phyloP scores from a whole-genome alignment of 2,888 invertebrate species.

The Heliconius ethilla region DNA sequence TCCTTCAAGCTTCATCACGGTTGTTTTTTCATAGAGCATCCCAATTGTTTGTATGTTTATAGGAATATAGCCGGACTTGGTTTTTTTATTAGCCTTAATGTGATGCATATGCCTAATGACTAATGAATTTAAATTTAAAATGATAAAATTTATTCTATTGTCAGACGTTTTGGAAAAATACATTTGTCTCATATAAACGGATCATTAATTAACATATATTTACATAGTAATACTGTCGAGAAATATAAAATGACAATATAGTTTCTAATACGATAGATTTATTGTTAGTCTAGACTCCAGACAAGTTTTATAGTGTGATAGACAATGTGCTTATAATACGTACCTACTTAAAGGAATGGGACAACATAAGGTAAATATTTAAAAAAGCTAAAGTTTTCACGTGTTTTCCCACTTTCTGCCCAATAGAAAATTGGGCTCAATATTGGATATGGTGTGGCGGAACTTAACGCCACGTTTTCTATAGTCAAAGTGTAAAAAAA shows the following conservation, averaged over 20 bases:
- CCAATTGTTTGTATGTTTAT: conserved; percentile 79
- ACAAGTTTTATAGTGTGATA: not conserved
- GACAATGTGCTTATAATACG: not conserved
- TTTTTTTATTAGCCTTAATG: conserved; percentile 60
- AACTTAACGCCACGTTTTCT: no score
- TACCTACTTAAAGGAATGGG: no score
- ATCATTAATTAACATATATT: conserved; percentile 13
- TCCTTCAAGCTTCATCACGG: conserved; percentile 75
- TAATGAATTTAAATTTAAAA: conserved; percentile 65
- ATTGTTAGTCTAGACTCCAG: not conserved
- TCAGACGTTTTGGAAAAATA: conserved; percentile 19
- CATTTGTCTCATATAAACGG: conserved; percentile 13
- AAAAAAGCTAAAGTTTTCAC: no score
- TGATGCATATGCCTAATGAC: conserved; percentile 72
- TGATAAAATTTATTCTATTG: conserved; percentile 30
- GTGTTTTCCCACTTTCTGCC: no score
- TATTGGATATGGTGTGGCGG: no score
- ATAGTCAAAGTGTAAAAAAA: not conserved
- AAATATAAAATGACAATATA: conserved; percentile 2
- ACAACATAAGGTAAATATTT: no score
- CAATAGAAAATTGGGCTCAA: no score
- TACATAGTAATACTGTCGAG: not conserved
- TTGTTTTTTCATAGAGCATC: conserved; percentile 66
- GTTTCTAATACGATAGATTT: conserved; percentile 1
- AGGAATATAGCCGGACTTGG: conserved; percentile 58